Percentiles rank a stretch among this genome's conserved stretches.
phyloP scores from a whole-genome alignment of 1,140 invertebrate genomes.

The Vollenhovia emeryi region DNA sequence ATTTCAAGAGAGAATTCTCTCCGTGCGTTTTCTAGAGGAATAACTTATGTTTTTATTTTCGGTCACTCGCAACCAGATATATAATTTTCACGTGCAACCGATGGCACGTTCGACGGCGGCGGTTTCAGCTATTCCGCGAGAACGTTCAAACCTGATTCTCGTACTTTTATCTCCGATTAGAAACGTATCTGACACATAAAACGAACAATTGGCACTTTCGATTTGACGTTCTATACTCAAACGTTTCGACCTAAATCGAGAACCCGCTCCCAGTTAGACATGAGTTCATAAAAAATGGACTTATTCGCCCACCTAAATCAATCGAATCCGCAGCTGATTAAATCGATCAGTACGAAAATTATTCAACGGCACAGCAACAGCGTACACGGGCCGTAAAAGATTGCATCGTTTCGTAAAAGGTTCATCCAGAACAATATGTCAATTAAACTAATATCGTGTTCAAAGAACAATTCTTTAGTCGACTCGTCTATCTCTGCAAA shows the following conservation, averaged over 20 bases:
- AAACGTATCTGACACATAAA: neutral
- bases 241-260: neutral
- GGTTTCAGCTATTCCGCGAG: neutral
- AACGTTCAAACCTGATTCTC: slow-evolving; percentile 16
- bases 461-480: neutral
- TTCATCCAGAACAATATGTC: neutral
- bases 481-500: neutral
- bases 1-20: no score
- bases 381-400: neutral
- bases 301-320: slow-evolving; percentile 9
- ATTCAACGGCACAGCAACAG: neutral
- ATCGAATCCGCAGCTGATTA: neutral
- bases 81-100: neutral
- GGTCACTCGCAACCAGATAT: neutral
- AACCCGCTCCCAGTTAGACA: neutral
- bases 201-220: neutral
- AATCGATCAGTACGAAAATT: slow-evolving; percentile 24
- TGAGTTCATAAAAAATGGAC: neutral
- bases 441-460: neutral
- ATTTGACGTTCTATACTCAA: neutral
- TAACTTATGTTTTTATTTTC: neutral
- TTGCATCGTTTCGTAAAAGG: neutral
- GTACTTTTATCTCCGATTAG: neutral
- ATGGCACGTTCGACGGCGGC: neutral
- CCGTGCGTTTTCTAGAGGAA: no score